A percentile compares a stretch with the other conserved stretches of the same genome.
Evolutionary conservation across 2,797 vertebrate species (phyloP).

Genomic region (Coccyzus lansbergi): DNA sequence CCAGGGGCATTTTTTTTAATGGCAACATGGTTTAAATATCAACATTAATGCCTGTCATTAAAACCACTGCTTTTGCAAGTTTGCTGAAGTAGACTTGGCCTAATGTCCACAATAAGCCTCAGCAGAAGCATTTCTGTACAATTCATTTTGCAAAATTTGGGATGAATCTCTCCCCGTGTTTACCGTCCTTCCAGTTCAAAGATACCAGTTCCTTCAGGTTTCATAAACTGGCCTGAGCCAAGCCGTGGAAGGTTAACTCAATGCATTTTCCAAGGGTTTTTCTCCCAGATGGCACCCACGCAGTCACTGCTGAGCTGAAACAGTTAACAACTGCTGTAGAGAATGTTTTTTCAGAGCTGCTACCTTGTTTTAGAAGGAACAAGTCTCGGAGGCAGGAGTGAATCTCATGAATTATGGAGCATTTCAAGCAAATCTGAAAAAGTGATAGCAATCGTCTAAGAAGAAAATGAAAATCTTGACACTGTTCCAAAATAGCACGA

Average conservation of each 20-base stretch:
- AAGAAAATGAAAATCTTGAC: background rate
- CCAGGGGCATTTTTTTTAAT: background rate
- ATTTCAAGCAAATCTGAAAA: conserved; percentile 5
- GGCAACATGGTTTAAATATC: background rate
- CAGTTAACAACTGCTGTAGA: background rate
- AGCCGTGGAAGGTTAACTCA: accelerated
- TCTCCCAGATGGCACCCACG: background rate
- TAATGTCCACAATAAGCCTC: background rate
- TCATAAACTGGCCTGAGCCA: background rate
- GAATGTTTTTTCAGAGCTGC: background rate
- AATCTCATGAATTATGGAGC: conserved; percentile 19
- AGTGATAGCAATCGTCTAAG: background rate
- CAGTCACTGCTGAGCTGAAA: background rate
- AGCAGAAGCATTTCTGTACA: background rate
- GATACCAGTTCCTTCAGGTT: background rate
- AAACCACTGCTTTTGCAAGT: background rate
- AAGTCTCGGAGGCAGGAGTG: background rate
- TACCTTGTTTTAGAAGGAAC: background rate
- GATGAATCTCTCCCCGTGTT: background rate
- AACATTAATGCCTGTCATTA: background rate
- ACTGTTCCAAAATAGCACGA: background rate
- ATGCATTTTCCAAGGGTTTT: background rate
- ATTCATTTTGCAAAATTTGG: background rate
- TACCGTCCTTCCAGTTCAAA: background rate
- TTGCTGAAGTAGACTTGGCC: background rate